Base-by-base conservation (phyloP, 2,113 vertebrate genomes). In the Cynoglossus semilaevis region DNA sequence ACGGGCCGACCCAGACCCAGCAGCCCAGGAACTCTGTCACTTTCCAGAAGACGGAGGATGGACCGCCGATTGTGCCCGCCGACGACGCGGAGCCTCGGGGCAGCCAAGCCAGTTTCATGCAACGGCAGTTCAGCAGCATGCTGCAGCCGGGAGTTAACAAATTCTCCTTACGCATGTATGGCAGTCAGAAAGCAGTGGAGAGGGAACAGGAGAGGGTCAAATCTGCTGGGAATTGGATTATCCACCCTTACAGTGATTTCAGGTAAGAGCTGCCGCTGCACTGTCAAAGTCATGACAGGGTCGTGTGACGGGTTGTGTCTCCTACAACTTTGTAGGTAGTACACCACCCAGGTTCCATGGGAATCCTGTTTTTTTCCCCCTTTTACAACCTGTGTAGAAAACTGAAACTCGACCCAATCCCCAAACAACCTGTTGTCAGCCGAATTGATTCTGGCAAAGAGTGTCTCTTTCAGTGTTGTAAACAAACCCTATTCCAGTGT, bases 131-230 rank as follows among this genome's bases (percentile, higher is more conserved):
- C 70, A 91, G 94, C 63, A 93, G 92, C 51, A 96, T 98, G 92
- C 91, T 98, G 77, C 95, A 97, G 86, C 96, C 96, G 7, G 96
- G 96, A 84, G 95, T 98, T 84, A 98, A 97, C 89, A 98, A 98
- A 93, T 98, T 98, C 94, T 97, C 95, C 74, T 90, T 98, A 88
- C 95, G 96, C 87, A 96, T 98, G 96, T 98, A 96, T 81, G 96
- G 96, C 42, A 97, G 95, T 71, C 94, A 98, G 80, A 98, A 98
- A 86, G 96, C 93, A 19, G 96, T 97, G 74, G 96, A 98, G 67
- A 78, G 92, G 45, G 96, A 97, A 76, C 96, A 98, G 81, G 95
- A 97, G 80, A 90, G 96, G 51, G 96, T 98, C n/a, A 98, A 98
- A 86, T 96, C 94, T 37, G 96, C 96, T 51, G 96, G 96, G 57